Base-by-base conservation (phyloP, 2,113 vertebrate genomes). In the Oreamnos americanus region DNA sequence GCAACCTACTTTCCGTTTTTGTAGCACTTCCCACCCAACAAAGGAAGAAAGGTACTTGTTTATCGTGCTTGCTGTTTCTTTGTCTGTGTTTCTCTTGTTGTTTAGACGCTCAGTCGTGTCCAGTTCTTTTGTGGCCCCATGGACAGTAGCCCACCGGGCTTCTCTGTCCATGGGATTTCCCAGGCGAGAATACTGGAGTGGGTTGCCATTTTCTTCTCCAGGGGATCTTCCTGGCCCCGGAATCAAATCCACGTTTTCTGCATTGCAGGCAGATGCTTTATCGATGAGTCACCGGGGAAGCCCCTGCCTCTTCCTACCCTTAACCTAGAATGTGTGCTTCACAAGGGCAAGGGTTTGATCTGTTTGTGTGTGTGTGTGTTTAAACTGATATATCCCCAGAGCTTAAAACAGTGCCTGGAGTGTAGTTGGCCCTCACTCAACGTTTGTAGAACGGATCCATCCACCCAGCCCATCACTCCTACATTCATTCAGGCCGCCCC, bases 401-500 rank as follows among this genome's bases (percentile, higher is more conserved):
- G 33, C 36, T 82, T 57, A 47, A 39, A n/a, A 33, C 8, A 23
- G 67, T 49, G 33, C 81, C 30, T 6, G 25, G 64, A 55, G 55
- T 3, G 3, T 12, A 21, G 84, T 17, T 3, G 43, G 45, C 21
- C 62, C 57, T 57, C 23, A 26, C n/a, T 93, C 28, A 62, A 36
- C 58, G 28, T 6, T 86, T 67, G 81, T 57, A 4, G 8, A 49
- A 39, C 6, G 0, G 71, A n/a, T 39, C 36, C 45, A 15, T n/a
- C 62, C 76, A 45, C 12, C 28, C 30, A 17, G 2, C 43, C 21
- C 21, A 11, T 62, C 21, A 0, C 60, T 19, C 30, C 30, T 64
- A 19, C 47, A 2, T 39, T 84, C 1, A 0, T 47, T n/a, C 53
- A 60, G 39, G 55, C 39, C 2, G 19, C 47, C 7, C 3, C 6